phyloP scores from a whole-genome alignment of 2,113 vertebrate genomes.

The Amphiprion percula region DNA sequence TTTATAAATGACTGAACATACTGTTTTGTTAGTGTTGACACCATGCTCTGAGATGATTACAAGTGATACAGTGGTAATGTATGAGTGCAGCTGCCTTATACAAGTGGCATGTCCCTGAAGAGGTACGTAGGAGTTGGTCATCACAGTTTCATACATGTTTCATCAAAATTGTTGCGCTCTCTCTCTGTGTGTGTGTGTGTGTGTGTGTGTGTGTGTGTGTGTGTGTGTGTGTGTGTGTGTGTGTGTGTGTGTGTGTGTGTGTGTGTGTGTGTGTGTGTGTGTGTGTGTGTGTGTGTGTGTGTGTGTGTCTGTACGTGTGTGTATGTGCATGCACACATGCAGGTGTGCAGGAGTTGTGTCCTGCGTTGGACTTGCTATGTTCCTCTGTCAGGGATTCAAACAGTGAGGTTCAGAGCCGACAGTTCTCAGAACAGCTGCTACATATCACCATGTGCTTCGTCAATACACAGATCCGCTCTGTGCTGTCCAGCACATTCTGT shows the following conservation, averaged over 20 bases:
- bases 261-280: not conserved
- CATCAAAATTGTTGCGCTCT: too few species aligned
- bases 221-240: not conserved
- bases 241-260: constrained; percentile 13
- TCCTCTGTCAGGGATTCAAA: constrained; percentile 90
- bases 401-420: constrained; percentile 91
- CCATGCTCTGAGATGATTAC: too few species aligned
- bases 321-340: not conserved
- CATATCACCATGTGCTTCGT: constrained; percentile 90
- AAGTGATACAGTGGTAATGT: too few species aligned
- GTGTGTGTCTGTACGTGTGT: constrained; percentile 12
- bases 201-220: constrained; percentile 8
- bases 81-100: too few species aligned
- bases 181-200: not conserved
- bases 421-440: constrained; percentile 95
- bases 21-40: too few species aligned
- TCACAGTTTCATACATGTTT: too few species aligned
- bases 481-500: constrained; percentile 84
- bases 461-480: constrained; percentile 87
- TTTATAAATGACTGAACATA: too few species aligned
- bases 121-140: too few species aligned
- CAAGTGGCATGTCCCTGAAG: too few species aligned
- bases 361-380: constrained; percentile 91
- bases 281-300: constrained; percentile 3
- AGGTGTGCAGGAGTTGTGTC: constrained; percentile 90